phyloP scores from a whole-genome alignment of 1,140 invertebrate genomes.

The Temnothorax longispinosus region DNA sequence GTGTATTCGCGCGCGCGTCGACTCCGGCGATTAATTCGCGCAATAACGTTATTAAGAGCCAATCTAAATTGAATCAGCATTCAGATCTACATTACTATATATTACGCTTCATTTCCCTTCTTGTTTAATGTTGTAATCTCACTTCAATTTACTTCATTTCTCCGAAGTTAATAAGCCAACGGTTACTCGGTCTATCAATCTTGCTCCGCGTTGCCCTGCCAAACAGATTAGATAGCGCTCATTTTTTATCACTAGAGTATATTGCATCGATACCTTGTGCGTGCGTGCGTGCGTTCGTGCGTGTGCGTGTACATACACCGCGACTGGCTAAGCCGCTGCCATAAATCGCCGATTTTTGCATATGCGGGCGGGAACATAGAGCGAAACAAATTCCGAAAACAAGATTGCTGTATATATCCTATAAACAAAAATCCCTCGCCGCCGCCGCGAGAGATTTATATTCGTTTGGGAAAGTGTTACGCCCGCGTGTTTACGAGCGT shows the following conservation, averaged over 20 bases:
- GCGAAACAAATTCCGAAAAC: constrained; percentile 58
- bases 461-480: constrained; percentile 60
- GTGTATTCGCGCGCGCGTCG: neutral
- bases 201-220: neutral
- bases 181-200: neutral
- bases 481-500: constrained; percentile 53
- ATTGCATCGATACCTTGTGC: neutral
- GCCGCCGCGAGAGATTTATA: constrained; percentile 51
- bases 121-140: too few species aligned
- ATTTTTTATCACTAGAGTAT: constrained; percentile 25
- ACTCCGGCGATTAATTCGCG: constrained; percentile 13
- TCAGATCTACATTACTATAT: neutral
- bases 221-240: constrained; percentile 42
- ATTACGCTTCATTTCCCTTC: neutral
- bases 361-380: constrained; percentile 31
- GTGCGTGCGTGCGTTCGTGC: neutral
- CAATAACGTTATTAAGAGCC: neutral
- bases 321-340: constrained; percentile 6
- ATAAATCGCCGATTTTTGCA: constrained; percentile 55
- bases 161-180: neutral
- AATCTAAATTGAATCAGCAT: constrained; percentile 7
- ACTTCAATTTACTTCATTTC: neutral
- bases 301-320: neutral
- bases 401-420: constrained; percentile 48
- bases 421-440: constrained; percentile 56